Evolutionary conservation across 2,888 invertebrate genomes (phyloP).

Genomic region (Tillus elongatus): DNA sequence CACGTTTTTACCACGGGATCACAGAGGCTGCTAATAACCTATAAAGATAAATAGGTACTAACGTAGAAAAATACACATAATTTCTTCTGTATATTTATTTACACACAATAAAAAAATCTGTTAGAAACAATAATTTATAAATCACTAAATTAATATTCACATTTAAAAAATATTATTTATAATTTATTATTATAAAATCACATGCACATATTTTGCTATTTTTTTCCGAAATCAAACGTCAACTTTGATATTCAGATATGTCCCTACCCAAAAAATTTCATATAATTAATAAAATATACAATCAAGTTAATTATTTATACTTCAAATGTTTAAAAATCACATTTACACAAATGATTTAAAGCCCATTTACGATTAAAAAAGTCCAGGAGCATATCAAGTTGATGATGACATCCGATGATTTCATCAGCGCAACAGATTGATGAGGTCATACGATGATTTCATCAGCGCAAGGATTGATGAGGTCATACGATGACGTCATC

Average conservation of each 20-base stretch:
- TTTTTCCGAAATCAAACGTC: neutral
- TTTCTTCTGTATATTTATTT: conserved; percentile 28
- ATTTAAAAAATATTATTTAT: conserved; percentile 29
- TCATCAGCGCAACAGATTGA: too few species aligned
- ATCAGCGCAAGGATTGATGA: too few species aligned
- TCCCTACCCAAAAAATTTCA: conserved; percentile 20
- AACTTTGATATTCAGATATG: conserved; percentile 1
- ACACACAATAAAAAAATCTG: conserved; percentile 37
- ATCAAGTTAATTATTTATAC: too few species aligned
- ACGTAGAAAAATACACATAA: neutral
- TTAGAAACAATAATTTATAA: conserved; percentile 32
- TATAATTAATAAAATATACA: conserved; percentile 17
- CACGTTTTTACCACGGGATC: too few species aligned
- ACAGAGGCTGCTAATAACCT: too few species aligned
- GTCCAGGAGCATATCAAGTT: too few species aligned
- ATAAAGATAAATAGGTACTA: too few species aligned
- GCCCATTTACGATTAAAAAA: too few species aligned
- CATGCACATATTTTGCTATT: conserved; percentile 29
- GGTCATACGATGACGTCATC: too few species aligned
- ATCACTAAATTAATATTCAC: conserved; percentile 34
- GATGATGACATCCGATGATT: too few species aligned
- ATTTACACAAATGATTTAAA: conserved; percentile 21
- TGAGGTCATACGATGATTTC: too few species aligned
- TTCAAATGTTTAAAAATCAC: too few species aligned
- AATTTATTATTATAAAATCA: conserved; percentile 33